A percentile compares a stretch with the other conserved stretches of the same genome.
phyloP scores from a whole-genome alignment of 2,113 vertebrate genomes.

The zebrafish (Danio rerio) region GRCz12tu NC_133184.1:43463001-43463500 shows the following conservation, averaged over 20 bases:
- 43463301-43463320: slow-evolving; percentile 99
- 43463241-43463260: slow-evolving; percentile 54
- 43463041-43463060: slow-evolving; percentile 56
- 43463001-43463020: slow-evolving; percentile 1
- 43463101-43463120: slow-evolving; percentile 75
- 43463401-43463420: slow-evolving; percentile 33
- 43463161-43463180: slow-evolving; percentile 67
- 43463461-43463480: slow-evolving; percentile 27
- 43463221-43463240: slow-evolving; percentile 60
- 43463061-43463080: slow-evolving; percentile 60
- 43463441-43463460: slow-evolving; percentile 6
- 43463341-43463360: slow-evolving; percentile 93
- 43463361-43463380: slow-evolving; percentile 65
- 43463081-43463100: slow-evolving; percentile 76
- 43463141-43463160: slow-evolving; percentile 73
- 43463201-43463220: slow-evolving; percentile 49
- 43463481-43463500: neutral
- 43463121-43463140: slow-evolving; percentile 68
- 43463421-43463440: slow-evolving; percentile 49
- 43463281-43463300: slow-evolving; percentile 90
- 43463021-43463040: slow-evolving; percentile 41
- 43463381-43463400: slow-evolving; percentile 29
- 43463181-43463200: slow-evolving; percentile 51
- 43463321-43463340: slow-evolving; percentile 89
- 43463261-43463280: slow-evolving; percentile 48